Percentiles rank a stretch among this genome's conserved stretches.
These are phyloP conservation scores for Diuraphis noxia DNA, from an alignment of 1,140 invertebrate species.

Conservation along the genomic window DNA sequence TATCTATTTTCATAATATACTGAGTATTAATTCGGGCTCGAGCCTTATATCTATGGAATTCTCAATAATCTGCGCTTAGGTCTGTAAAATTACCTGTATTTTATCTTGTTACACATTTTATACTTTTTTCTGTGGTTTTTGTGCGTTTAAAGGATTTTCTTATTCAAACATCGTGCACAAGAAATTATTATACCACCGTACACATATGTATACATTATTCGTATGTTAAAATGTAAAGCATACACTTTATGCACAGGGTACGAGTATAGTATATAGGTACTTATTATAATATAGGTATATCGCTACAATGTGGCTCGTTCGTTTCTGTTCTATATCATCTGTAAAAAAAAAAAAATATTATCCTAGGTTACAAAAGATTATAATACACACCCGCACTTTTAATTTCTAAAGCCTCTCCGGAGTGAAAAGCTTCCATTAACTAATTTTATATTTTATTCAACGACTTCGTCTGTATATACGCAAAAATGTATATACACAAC, in stretches of 20 bases:
- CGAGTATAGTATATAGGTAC: neutral
- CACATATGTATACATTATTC: neutral
- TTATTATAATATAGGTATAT: neutral
- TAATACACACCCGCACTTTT: neutral
- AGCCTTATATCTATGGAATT: neutral
- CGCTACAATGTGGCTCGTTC: neutral
- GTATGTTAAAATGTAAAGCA: neutral
- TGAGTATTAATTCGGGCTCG: neutral
- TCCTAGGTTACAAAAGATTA: neutral
- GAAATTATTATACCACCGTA: neutral
- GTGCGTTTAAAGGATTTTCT: neutral
- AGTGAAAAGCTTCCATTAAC: neutral
- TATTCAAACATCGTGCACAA: neutral
- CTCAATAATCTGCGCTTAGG: neutral
- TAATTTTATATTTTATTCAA: slow-evolving; percentile 12
- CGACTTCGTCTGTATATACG: neutral
- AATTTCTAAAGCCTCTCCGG: neutral
- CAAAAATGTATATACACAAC: neutral
- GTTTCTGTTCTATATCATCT: neutral
- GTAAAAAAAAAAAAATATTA: neutral
- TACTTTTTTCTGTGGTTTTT: neutral
- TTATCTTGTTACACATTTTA: neutral
- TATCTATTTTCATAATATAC: neutral
- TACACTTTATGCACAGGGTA: neutral
- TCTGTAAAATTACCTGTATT: neutral